phyloP scores from a whole-genome alignment of 2,888 invertebrate species.

The Taphrorychus bicolor region DNA sequence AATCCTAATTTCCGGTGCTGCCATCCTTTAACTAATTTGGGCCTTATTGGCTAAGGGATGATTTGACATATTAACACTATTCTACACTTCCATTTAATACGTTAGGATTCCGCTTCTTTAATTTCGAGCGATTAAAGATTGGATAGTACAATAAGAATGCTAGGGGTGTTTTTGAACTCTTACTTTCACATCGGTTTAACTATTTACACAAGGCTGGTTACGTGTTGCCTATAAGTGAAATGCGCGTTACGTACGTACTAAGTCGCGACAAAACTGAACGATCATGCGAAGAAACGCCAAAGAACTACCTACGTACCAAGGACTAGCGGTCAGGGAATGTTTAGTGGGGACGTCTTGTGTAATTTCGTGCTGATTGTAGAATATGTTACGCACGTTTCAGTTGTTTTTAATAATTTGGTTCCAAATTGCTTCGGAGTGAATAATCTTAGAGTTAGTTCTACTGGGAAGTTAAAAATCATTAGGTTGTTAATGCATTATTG shows the following conservation, averaged over 20 bases:
- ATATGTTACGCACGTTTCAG: conserved; percentile 1
- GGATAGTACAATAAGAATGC: background rate
- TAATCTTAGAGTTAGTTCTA: background rate
- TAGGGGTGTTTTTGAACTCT: background rate
- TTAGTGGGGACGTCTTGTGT: conserved; percentile 21
- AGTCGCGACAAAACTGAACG: conserved; percentile 18
- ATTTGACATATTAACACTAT: too few relatives aligned
- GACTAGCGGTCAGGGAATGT: conserved; percentile 17
- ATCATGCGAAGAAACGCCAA: conserved; percentile 6
- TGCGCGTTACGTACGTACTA: background rate
- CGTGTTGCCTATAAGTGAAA: background rate
- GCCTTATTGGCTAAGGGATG: background rate
- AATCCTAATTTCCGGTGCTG: background rate
- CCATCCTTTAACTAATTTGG: background rate
- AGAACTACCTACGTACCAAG: conserved; percentile 23
- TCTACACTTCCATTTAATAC: too few relatives aligned
- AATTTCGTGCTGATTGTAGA: conserved; percentile 6
- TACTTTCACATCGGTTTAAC: conserved; percentile 15
- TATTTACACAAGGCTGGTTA: background rate
- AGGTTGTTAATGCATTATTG: too few relatives aligned
- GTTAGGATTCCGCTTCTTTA: too few relatives aligned
- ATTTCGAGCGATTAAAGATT: background rate
- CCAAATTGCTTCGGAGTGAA: background rate
- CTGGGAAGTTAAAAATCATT: background rate
- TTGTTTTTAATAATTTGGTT: background rate